Evolutionary conservation across 2,113 vertebrate species (phyloP).

Genomic region (Amblyopsis rosae): DNA sequence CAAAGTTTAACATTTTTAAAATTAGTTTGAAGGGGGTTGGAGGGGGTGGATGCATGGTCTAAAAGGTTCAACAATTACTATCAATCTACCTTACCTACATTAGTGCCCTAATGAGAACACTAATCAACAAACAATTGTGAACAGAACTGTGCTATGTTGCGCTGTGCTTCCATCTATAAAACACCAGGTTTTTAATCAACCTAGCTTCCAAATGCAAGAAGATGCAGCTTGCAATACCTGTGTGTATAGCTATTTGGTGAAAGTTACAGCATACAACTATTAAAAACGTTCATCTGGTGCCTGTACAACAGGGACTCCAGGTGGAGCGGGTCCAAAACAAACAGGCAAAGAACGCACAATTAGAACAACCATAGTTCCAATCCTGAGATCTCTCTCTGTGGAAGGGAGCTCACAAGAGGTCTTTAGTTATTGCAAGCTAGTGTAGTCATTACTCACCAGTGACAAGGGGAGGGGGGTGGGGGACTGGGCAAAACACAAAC

Average conservation of each 20-base stretch:
- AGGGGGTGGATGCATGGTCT: neutral
- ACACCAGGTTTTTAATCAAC: neutral
- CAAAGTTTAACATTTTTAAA: neutral
- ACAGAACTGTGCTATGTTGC: neutral
- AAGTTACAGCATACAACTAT: neutral
- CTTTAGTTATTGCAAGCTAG: slow-evolving; percentile 35
- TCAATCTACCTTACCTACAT: neutral
- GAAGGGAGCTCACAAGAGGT: slow-evolving; percentile 8
- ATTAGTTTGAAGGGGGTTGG: neutral
- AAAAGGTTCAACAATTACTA: slow-evolving; percentile 15
- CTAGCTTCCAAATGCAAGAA: neutral
- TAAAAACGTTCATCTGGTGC: too few relatives aligned
- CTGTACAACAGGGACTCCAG: slow-evolving; percentile 6
- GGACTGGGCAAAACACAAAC: neutral
- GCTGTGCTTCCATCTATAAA: slow-evolving; percentile 3
- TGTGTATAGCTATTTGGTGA: too few relatives aligned
- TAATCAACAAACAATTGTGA: neutral
- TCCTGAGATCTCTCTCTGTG: slow-evolving; percentile 1
- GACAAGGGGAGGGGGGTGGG: slow-evolving; percentile 1
- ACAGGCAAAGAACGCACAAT: neutral
- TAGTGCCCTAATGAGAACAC: neutral
- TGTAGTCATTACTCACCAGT: slow-evolving; percentile 38
- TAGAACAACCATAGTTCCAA: neutral
- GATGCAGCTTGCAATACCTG: too few relatives aligned
- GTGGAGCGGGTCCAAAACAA: neutral